A percentile compares a stretch with the other conserved stretches of the same genome.
These are phyloP conservation scores for Xanthia togata DNA, from an alignment of 2,888 invertebrate genomes.

Conservation along the genomic window DNA sequence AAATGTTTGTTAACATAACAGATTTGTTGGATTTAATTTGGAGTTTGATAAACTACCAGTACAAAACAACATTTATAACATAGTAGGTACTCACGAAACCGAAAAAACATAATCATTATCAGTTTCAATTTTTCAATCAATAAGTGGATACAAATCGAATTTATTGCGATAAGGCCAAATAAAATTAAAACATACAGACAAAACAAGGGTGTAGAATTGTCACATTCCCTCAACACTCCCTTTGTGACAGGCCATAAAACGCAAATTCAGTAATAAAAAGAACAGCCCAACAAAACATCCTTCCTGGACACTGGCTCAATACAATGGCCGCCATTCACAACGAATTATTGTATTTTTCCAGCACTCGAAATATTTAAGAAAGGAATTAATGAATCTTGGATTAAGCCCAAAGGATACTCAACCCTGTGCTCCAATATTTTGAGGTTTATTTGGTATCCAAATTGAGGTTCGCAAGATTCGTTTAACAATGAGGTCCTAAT, in stretches of 20 bases:
- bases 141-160: constrained; percentile 13
- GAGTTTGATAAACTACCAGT: neutral
- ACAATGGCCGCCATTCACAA: constrained; percentile 87
- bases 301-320: constrained; percentile 90
- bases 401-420: constrained; percentile 68
- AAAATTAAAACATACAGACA: constrained; percentile 73
- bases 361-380: constrained; percentile 88
- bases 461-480: constrained; percentile 81
- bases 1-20: constrained; percentile 13
- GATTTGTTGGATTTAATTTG: neutral
- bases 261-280: constrained; percentile 90
- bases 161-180: constrained; percentile 70
- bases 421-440: constrained; percentile 72
- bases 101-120: neutral
- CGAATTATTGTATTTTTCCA: constrained; percentile 90
- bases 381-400: constrained; percentile 85
- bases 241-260: constrained; percentile 88
- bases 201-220: constrained; percentile 82
- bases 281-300: constrained; percentile 87
- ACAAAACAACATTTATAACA: neutral
- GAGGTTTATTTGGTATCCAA: constrained; percentile 68
- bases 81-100: too few relatives aligned
- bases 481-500: constrained; percentile 89
- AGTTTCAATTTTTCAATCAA: constrained; percentile 16
- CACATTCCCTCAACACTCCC: constrained; percentile 84